phyloP scores from a whole-genome alignment of 2,888 invertebrate species.

The Eremobia ochroleuca region DNA sequence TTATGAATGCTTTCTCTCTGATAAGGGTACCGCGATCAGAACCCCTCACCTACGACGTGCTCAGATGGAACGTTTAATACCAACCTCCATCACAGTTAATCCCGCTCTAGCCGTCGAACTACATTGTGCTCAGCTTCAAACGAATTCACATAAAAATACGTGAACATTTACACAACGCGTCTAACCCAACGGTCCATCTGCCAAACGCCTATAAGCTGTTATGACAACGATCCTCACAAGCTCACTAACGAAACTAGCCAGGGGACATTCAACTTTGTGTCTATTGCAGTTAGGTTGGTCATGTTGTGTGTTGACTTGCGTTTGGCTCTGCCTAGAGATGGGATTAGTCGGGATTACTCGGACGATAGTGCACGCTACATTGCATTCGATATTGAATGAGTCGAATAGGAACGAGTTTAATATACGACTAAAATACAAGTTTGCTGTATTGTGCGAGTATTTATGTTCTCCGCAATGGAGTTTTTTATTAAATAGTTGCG shows the following conservation, averaged over 20 bases:
- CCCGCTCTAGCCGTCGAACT: conserved; percentile 44
- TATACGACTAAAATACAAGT: conserved; percentile 7
- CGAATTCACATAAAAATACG: conserved; percentile 38
- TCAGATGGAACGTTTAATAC: conserved; percentile 22
- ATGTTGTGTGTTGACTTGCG: background rate
- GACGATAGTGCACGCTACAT: conserved; percentile 29
- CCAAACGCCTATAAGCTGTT: conserved; percentile 57
- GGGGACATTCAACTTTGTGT: conserved; percentile 34
- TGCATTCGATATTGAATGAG: conserved; percentile 47
- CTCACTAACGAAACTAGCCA: conserved; percentile 15
- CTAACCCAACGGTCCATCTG: conserved; percentile 52
- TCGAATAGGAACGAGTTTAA: conserved; percentile 30
- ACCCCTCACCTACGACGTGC: background rate
- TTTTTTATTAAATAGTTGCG: background rate
- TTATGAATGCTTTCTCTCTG: conserved; percentile 13
- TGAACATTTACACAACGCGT: conserved; percentile 40
- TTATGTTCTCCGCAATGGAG: background rate
- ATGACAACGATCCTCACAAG: conserved; percentile 50
- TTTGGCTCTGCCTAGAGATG: conserved; percentile 27
- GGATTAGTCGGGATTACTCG: conserved; percentile 54
- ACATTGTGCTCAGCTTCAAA: conserved; percentile 38
- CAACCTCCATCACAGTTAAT: conserved; percentile 54
- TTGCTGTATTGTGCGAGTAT: conserved; percentile 12
- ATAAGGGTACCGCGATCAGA: conserved; percentile 15
- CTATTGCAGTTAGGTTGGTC: background rate